Conservation (phyloP, 2,888 invertebrate genomes). For the Allophyes oxyacanthae region DNA sequence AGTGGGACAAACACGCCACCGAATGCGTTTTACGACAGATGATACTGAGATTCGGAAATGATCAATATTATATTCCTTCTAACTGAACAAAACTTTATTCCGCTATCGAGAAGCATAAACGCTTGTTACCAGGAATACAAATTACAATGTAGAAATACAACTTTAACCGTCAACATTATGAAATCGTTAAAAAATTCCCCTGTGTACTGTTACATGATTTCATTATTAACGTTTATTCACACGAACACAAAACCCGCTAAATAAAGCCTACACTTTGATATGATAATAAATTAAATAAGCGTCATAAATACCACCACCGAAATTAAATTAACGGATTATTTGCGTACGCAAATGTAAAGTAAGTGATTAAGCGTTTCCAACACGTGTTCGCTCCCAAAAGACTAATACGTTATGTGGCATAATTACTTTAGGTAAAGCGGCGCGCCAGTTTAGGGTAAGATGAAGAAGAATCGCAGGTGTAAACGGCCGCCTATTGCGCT, state of each 20-base stretch:
- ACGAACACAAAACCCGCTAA: constrained; percentile 80
- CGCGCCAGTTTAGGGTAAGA: constrained; percentile 85
- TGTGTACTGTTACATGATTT: constrained; percentile 79
- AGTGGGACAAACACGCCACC: constrained; percentile 70
- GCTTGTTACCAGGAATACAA: constrained; percentile 60
- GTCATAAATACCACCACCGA: constrained; percentile 83
- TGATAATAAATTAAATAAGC: constrained; percentile 87
- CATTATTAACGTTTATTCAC: constrained; percentile 82
- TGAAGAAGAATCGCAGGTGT: constrained; percentile 88
- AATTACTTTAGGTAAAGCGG: constrained; percentile 87
- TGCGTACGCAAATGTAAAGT: constrained; percentile 86
- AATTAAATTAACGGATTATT: constrained; percentile 88
- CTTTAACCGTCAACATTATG: constrained; percentile 73
- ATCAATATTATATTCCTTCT: constrained; percentile 72
- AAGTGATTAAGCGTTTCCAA: constrained; percentile 87
- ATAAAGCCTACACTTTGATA: constrained; percentile 85
- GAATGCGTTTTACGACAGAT: constrained; percentile 79
- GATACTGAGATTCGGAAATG: constrained; percentile 74
- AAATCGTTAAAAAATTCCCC: constrained; percentile 77
- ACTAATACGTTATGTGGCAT: constrained; percentile 87
- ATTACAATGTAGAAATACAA: constrained; percentile 69
- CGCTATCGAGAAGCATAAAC: constrained; percentile 29
- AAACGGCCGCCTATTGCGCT: constrained; percentile 84
- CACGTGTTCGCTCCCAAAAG: constrained; percentile 86
- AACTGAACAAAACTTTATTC: constrained; percentile 32